Base-by-base conservation (phyloP, 2,888 invertebrate genomes). In the Chymomyza fuscimana region DNA sequence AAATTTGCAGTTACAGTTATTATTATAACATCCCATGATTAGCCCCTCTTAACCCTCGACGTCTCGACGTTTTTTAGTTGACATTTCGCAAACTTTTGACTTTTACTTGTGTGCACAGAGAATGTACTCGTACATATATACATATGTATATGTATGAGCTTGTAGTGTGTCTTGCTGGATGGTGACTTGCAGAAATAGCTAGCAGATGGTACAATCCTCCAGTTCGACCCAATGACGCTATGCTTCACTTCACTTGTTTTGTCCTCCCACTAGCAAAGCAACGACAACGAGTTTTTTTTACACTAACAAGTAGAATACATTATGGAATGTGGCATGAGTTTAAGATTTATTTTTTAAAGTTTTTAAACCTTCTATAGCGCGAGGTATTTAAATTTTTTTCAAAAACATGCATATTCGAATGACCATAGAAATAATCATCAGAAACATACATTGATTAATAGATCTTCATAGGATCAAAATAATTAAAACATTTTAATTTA, bases 1-100 rank as follows among this genome's bases (percentile, higher is more conserved):
- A 54, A 54, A 54, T 54, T 16, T 54, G 54, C 54, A 54, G 16
- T 19, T 54, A 19, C n/a, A 54, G 54, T 54, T n/a, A 54, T 54
- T 54, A 54, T 46, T 10, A 46, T 46, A 46, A 46, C 40, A 46
- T 46, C 12, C 12, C 12, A 46, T 12, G 12, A 10, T 46, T 46
- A 46, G 12, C 40, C 12, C 12, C 12, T 46, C 4, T 46, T 12
- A 46, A 46, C 40, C 40, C 40, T 46, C 12, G 10, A 12, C 40
- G 40, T 4, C 40, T 46, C 12, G 4, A 46, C 40, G 4, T 12
- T 46, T 46, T 2, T 36, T 2, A 36, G 40, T 46, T 46, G 40
- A 46, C 40, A 46, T 46, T 10, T 12, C 6, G 2, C 40, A 46
- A 46, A 46, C 40, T 46, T 46, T 12, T 46, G 40, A 46, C 40